A percentile compares a stretch with the other conserved stretches of the same genome.
Conservation (phyloP, 2,113 vertebrate species). For the Siphamia tubifer region DNA sequence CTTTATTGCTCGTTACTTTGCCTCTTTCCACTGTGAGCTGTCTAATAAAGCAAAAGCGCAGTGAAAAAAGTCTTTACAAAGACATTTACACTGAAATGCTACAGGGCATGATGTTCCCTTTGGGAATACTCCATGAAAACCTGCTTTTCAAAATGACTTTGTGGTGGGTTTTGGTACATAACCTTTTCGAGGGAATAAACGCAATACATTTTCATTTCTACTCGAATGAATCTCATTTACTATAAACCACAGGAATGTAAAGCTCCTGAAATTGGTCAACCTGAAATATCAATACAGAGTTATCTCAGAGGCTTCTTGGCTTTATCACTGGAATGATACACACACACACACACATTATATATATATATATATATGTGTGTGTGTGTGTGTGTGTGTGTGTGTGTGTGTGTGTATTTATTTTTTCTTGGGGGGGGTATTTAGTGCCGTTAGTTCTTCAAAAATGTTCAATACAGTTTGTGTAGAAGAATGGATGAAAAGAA, state of each 20-base stretch:
- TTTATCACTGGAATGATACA: too few relatives aligned
- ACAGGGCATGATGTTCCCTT: background rate
- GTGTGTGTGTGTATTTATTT: too few relatives aligned
- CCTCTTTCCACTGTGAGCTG: slow-evolving; percentile 6
- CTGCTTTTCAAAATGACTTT: slow-evolving; percentile 6
- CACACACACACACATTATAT: too few relatives aligned
- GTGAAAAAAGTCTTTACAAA: slow-evolving; percentile 31
- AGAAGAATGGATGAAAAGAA: too few relatives aligned
- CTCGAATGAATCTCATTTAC: background rate
- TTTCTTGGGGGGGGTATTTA: too few relatives aligned
- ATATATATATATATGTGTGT: too few relatives aligned
- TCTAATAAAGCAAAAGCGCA: slow-evolving; percentile 41
- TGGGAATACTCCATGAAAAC: slow-evolving; percentile 2
- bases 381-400: too few relatives aligned
- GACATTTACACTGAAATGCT: slow-evolving; percentile 20
- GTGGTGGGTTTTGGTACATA: background rate
- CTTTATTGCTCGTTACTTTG: slow-evolving; percentile 32
- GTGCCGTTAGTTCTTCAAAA: too few relatives aligned
- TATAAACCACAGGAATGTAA: background rate
- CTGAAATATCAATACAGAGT: background rate
- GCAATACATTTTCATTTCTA: background rate
- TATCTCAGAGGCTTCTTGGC: background rate
- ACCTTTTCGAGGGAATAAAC: background rate
- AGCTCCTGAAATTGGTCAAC: slow-evolving; percentile 1
- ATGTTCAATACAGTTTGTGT: too few relatives aligned